Evolutionary conservation across 1,140 invertebrate genomes (phyloP).

Genomic region (Drosophila sturtevanti): DNA sequence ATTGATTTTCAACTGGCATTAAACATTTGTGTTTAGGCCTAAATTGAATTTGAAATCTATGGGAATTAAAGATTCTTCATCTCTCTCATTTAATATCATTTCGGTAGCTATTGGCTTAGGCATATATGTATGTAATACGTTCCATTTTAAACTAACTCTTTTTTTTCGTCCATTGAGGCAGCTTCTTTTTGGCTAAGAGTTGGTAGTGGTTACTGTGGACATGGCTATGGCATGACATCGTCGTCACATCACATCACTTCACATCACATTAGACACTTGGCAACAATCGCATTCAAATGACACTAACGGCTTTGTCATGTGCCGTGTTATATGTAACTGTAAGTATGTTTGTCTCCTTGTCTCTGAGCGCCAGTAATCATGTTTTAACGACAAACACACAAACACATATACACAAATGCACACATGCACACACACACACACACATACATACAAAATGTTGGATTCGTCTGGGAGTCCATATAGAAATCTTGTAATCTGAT

Average conservation of each 20-base stretch:
- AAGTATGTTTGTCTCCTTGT: slow-evolving; percentile 32
- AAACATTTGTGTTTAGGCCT: background rate
- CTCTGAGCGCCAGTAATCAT: slow-evolving; percentile 74
- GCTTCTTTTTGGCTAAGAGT: slow-evolving; percentile 44
- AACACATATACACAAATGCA: slow-evolving; percentile 44
- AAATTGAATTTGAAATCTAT: slow-evolving; percentile 19
- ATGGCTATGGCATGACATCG: slow-evolving; percentile 34
- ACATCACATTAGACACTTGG: slow-evolving; percentile 58
- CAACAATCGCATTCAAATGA: slow-evolving; percentile 76
- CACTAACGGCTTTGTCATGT: slow-evolving; percentile 78
- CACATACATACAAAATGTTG: slow-evolving; percentile 33
- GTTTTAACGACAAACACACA: slow-evolving; percentile 70
- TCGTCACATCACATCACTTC: slow-evolving; percentile 49
- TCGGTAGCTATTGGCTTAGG: too few relatives aligned
- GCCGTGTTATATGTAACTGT: slow-evolving; percentile 60
- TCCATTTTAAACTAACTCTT: too few relatives aligned
- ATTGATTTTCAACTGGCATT: slow-evolving; percentile 77
- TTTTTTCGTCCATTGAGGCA: too few relatives aligned
- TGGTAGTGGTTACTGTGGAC: slow-evolving; percentile 39
- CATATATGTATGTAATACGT: too few relatives aligned
- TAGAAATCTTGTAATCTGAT: slow-evolving; percentile 81
- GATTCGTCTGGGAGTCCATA: slow-evolving; percentile 73
- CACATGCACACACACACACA: slow-evolving; percentile 38
- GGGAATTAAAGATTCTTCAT: slow-evolving; percentile 14
- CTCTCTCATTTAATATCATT: too few relatives aligned